Evolutionary conservation across 2,888 invertebrate genomes (phyloP).

Genomic region (Volucella bombylans): DNA sequence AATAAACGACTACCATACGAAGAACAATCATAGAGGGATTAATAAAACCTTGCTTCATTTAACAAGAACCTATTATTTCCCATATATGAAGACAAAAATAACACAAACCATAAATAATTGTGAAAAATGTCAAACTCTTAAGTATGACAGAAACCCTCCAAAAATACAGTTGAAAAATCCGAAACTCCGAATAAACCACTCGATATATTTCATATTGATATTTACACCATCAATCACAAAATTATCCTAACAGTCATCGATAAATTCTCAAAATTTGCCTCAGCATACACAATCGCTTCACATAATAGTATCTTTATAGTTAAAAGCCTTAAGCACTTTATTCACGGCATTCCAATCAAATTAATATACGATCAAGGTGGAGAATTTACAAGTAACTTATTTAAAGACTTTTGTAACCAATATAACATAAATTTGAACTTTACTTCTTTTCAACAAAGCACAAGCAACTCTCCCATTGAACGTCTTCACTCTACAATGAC

Average conservation of each 20-base stretch:
- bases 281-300: not conserved
- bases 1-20: too few relatives aligned
- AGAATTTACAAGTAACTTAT: not conserved
- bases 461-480: slow-evolving; percentile 4
- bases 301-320: not conserved
- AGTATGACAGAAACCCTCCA: not conserved
- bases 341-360: not conserved
- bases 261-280: not conserved
- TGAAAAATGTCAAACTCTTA: slow-evolving; percentile 1
- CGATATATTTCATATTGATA: too few relatives aligned
- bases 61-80: not conserved
- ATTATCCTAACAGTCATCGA: not conserved
- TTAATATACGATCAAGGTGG: not conserved
- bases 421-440: not conserved
- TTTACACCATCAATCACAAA: too few relatives aligned
- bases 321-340: not conserved
- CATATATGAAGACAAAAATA: not conserved
- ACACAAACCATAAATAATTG: not conserved
- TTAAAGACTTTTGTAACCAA: not conserved
- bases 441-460: not conserved
- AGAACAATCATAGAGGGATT: slow-evolving; percentile 6
- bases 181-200: not conserved
- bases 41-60: not conserved
- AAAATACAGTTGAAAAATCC: not conserved
- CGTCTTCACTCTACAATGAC: slow-evolving; percentile 3